These are phyloP conservation scores for Climacteris rufus DNA, from an alignment of 2,113 vertebrate species.

Conservation along the genomic window DNA sequence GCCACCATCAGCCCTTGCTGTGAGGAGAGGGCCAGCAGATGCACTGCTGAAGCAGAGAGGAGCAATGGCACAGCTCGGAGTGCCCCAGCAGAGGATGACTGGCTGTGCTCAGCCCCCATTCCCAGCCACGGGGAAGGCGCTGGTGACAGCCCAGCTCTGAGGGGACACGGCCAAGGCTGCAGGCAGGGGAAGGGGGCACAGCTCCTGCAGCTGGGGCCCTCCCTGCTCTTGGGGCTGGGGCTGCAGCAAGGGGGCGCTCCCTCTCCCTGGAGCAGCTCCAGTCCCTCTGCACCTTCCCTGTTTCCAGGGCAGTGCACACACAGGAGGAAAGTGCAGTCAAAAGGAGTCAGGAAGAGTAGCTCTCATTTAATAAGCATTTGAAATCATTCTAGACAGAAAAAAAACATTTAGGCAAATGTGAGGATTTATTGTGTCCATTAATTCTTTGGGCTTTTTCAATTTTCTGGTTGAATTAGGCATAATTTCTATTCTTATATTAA, in stretches of 20 bases:
- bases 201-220: not conserved
- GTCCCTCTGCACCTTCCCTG: not conserved
- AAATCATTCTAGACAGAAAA: not conserved
- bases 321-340: not conserved
- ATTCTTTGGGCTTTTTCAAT: not conserved
- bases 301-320: not conserved
- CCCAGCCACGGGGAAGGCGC: fast-evolving
- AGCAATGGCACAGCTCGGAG: not conserved
- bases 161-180: not conserved
- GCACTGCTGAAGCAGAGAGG: not conserved
- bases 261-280: not conserved
- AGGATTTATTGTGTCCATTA: not conserved
- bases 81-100: not conserved
- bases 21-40: not conserved
- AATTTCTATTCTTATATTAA: not conserved
- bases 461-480: not conserved
- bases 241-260: not conserved
- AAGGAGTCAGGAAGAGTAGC: not conserved
- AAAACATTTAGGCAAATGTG: not conserved
- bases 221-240: not conserved
- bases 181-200: not conserved
- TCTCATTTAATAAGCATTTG: not conserved
- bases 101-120: not conserved
- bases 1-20: not conserved
- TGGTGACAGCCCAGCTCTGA: not conserved